Evolutionary conservation across 2,888 invertebrate genomes (phyloP), one percentile per base, ranked within the genome.

Genomic region (Rotaria macrura): DNA sequence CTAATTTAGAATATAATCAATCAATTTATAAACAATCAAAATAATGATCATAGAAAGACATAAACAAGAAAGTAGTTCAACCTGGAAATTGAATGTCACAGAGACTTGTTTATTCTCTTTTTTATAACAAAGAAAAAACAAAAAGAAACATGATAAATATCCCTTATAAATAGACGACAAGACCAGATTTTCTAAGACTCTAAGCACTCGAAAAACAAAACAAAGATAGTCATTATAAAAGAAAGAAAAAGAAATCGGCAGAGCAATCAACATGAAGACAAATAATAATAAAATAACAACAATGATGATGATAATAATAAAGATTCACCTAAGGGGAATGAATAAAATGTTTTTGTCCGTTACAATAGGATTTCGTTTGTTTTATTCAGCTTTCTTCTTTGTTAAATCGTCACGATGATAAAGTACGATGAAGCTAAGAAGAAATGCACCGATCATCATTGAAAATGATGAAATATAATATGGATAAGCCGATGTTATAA

Each of bases 401-500:
- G 40, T 9, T 40, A 17, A 4, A 25, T 86, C 86, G 57, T 86
- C 86, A 25, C 47, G 47, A 47, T 86, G 86, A 85, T 86, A 86
- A n/a, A 86, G 74, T 49, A 84, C 85, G 72, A 86, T 49, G 29
- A 86, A 86, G 17, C 85, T 72, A 49, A 86, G 84, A 29, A 86
- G 83, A 72, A 85, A 86, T 20, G 84, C 86, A 52, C 85, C 86
- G n/a, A 57, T 20, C 86, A 86, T 86, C 86, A 86, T 86, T 29
- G 85, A 85, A 74, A 86, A 86, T 55, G 86, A 57, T 25, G 85
- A 84, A 12, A 85, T 83, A 72, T 99, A 99, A 92, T 99, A 99
- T 0, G 99, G 99, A 91, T 95, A 99, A 0, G 99, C 99, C 89
- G 96, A 96, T 0, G 95, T 94, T 89, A 99, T 98, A 92, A 99